Percentiles rank a stretch among this genome's conserved stretches.
These are phyloP conservation scores for Bagarius yarrelli DNA, from an alignment of 2,113 vertebrate genomes.

Conservation along the genomic window DNA sequence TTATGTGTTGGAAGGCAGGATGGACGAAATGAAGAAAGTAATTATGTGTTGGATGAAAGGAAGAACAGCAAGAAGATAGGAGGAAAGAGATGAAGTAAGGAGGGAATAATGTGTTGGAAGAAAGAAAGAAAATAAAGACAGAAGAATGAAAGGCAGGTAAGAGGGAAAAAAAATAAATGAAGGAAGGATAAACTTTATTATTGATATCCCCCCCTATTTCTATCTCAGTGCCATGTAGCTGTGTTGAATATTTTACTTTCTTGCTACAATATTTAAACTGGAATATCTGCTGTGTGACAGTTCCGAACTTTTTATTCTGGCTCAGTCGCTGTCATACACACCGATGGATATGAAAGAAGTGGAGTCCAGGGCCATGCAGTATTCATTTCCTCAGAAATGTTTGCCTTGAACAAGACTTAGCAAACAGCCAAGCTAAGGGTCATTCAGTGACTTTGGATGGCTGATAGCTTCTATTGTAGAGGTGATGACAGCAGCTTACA, in stretches of 20 bases:
- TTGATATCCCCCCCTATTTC: slow-evolving; percentile 11
- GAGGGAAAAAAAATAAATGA: no score
- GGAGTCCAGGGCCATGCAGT: slow-evolving; percentile 54
- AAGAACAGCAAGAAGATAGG: no score
- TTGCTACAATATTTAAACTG: slow-evolving; percentile 46
- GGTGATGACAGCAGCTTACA: slow-evolving; percentile 25
- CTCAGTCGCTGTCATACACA: slow-evolving; percentile 57
- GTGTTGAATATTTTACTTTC: slow-evolving; percentile 51
- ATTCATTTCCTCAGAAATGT: slow-evolving; percentile 52
- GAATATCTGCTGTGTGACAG: slow-evolving; percentile 6
- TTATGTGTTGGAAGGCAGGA: no score
- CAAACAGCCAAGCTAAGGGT: slow-evolving; percentile 15
- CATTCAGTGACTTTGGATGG: not conserved
- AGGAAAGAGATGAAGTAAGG: no score
- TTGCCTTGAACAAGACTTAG: slow-evolving; percentile 41
- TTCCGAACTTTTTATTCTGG: slow-evolving; percentile 35
- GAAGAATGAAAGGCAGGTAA: no score
- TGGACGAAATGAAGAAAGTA: no score
- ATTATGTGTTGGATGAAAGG: no score
- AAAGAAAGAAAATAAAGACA: no score
- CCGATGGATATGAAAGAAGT: slow-evolving; percentile 58
- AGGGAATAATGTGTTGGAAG: no score
- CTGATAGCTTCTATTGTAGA: slow-evolving; percentile 12
- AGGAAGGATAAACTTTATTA: no score
- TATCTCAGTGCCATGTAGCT: slow-evolving; percentile 53